Evolutionary conservation across 2,888 invertebrate genomes (phyloP).

Genomic region (Zygaena filipendulae): DNA sequence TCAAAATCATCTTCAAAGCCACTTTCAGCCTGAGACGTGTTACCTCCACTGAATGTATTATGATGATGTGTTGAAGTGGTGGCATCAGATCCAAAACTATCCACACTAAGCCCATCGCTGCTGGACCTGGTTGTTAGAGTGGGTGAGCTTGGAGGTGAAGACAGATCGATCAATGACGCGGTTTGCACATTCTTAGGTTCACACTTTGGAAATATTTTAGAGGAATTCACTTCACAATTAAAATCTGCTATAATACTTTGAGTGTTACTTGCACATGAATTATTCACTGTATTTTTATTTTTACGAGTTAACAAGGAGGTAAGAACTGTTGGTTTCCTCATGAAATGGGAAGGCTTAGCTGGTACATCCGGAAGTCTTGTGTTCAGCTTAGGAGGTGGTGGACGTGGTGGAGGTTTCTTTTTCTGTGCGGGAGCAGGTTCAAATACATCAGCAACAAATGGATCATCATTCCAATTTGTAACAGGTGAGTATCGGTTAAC

Average conservation of each 20-base stretch:
- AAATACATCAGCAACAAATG: slow-evolving; percentile 59
- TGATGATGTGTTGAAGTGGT: slow-evolving; percentile 68
- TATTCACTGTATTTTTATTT: slow-evolving; percentile 31
- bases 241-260: slow-evolving; percentile 29
- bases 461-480: slow-evolving; percentile 64
- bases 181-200: slow-evolving; percentile 54
- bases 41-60: slow-evolving; percentile 67
- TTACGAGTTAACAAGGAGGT: slow-evolving; percentile 49
- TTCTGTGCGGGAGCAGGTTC: slow-evolving; percentile 63
- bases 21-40: slow-evolving; percentile 78
- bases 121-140: slow-evolving; percentile 79
- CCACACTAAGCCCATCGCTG: slow-evolving; percentile 79
- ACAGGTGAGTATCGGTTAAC: slow-evolving; percentile 63
- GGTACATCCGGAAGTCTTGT: slow-evolving; percentile 45
- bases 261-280: slow-evolving; percentile 18
- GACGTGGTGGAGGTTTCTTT: slow-evolving; percentile 78
- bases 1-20: slow-evolving; percentile 89
- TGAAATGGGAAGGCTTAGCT: slow-evolving; percentile 63
- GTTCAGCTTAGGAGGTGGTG: slow-evolving; percentile 73
- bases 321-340: slow-evolving; percentile 56
- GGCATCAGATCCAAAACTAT: slow-evolving; percentile 80
- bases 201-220: slow-evolving; percentile 55
- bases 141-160: slow-evolving; percentile 80
- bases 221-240: slow-evolving; percentile 38
- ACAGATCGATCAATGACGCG: slow-evolving; percentile 74